Evolutionary conservation across 1,140 invertebrate species (phyloP).

Genomic region (Saccostrea cuccullata): DNA sequence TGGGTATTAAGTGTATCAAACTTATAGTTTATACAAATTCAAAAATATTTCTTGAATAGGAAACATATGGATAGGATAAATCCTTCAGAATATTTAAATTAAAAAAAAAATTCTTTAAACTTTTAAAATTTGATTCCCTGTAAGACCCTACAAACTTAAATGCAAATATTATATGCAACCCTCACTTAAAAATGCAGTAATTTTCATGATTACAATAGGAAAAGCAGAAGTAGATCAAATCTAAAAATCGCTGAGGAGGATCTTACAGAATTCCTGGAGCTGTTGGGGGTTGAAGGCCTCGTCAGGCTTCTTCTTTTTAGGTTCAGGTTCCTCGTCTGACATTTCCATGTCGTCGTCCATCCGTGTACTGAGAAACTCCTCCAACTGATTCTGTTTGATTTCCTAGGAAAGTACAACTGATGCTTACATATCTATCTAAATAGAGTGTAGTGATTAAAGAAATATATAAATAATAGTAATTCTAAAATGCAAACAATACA

Average conservation of each 20-base stretch:
- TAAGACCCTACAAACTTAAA: too few species aligned
- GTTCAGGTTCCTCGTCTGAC: conserved; percentile 83
- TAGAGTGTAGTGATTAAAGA: background rate
- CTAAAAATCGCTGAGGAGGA: background rate
- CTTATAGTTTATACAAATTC: too few species aligned
- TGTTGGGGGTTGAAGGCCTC: conserved; percentile 28
- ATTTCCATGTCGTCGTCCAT: conserved; percentile 90
- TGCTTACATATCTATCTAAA: background rate
- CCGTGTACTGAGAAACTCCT: conserved; percentile 85
- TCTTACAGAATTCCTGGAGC: conserved; percentile 35
- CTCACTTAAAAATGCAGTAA: too few species aligned
- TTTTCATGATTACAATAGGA: too few species aligned
- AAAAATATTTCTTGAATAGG: background rate
- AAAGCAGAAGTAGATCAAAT: too few species aligned
- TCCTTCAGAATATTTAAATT: background rate
- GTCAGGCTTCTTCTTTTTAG: conserved; percentile 65
- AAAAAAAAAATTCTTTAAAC: background rate
- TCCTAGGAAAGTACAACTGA: conserved; percentile 81
- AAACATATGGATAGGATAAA: too few species aligned
- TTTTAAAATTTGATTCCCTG: too few species aligned
- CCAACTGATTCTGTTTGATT: conserved; percentile 87
- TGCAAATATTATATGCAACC: too few species aligned
- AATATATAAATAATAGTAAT: too few species aligned
- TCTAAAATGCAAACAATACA: too few species aligned
- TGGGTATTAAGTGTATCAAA: too few species aligned